Base-by-base conservation (phyloP, 2,113 vertebrate genomes). In the Archilochus colubris region DNA sequence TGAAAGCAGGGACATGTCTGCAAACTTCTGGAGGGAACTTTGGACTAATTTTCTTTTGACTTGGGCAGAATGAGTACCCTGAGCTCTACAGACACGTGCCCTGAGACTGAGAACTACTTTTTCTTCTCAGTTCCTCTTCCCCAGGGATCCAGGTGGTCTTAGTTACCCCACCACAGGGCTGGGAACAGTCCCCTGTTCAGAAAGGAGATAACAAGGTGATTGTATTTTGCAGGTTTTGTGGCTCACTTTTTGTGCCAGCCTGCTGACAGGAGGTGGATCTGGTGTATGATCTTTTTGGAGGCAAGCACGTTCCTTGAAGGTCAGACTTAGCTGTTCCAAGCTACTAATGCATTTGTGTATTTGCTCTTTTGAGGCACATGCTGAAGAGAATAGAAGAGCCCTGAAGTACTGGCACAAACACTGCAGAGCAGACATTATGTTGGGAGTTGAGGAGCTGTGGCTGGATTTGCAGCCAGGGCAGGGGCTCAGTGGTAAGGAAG, bases 161-260 rank as follows among this genome's bases (percentile, higher is more conserved):
- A 68, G 62, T 68, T 82, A 50, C 51, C 12, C 5, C 20, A 64
- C 61, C 51, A 46, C 46, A 40, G 48, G 10, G 67, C 36, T 73
- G 74, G 43, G 63, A 76, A 14, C 63, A 27, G 17, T 20, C 25
- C 44, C 48, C 4, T 48, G 0, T 14, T 69, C 14, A 12, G 50
- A n/a, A 68, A 58, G 31, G 57, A 72, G 38, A 12, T 31, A n/a
- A 17, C 1, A 16, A n/a, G 38, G 2, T 0, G 0, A 5, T 4
- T 68, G 21, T 7, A 1, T 38, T 82, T 76, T 55, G 51, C 14
- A n/a, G 19, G 25, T 36, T 40, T 24, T 1, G 1, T 61, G 54
- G 46, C 4, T 82, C 6, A 0, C 16, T 38, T 20, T 38, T 8
- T 50, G 14, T 44, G 4, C 19, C 27, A n/a, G 18, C 9, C 46